Base-by-base conservation (phyloP, 2,797 vertebrate genomes). In the Neoniphon sammara region DNA sequence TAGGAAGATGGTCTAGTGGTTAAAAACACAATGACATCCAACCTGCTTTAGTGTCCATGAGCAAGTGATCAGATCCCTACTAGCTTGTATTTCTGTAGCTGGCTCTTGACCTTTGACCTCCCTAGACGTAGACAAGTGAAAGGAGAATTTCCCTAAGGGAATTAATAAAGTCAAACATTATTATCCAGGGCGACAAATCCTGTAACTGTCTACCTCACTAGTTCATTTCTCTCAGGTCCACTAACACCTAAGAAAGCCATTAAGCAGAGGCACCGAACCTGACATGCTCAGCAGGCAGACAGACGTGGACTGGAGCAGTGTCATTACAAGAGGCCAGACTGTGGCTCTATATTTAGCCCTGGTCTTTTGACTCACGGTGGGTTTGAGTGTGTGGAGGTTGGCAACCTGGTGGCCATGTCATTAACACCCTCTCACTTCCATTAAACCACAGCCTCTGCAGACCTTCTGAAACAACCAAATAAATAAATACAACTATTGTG, bases 341-440 rank as follows among this genome's bases (percentile, higher is more conserved):
- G 57, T 21, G 50, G 8, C 2, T 79, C 87, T 91, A 88, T 91
- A 87, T 87, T 86, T 87, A 89, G 83, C 75, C 36, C 36, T 15
- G 4, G 73, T 52, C 70, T 72, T 68, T 44, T 36, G 52, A 71
- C 74, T 84, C 76, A 1, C 27, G 12, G 79, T 64, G 68, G 78
- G 66, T 70, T 75, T 66, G 74, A 78, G 77, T 27, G 75, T 21
- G 36, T 55, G 66, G 77, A 79, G 83, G 84, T 80, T 78, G 73
- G 58, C 50, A 76, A 81, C 83, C 88, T 62, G 74, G 68, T 71
- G 77, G 73, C 73, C 66, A n/a, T 83, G 84, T 85, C 84, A 88
- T 89, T 88, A 85, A 83, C 80, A 77, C 74, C 77, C 60, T 80
- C 73, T 81, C 78, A 67, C 75, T 75, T 70, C 73, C 76, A 88